phyloP scores from a whole-genome alignment of 2,797 vertebrate genomes.

The Molossus molossus region DNA sequence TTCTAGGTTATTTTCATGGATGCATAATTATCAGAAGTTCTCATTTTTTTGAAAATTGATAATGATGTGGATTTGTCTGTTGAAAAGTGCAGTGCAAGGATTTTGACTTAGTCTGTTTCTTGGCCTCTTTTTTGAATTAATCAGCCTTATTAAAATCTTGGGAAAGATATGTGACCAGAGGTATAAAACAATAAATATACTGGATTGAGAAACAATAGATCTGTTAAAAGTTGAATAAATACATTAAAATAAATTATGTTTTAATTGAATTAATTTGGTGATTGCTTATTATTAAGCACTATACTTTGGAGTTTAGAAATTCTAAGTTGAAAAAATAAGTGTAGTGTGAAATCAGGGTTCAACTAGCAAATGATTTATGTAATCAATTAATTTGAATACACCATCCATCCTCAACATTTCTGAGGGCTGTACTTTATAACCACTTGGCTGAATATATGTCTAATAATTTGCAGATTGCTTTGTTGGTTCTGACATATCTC shows the following conservation, averaged over 20 bases:
- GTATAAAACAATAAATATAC: background rate
- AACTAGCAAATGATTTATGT: constrained; percentile 79
- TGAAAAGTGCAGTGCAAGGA: background rate
- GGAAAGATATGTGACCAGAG: background rate
- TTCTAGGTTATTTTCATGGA: background rate
- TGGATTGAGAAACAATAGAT: constrained; percentile 41
- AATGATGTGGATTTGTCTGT: constrained; percentile 1
- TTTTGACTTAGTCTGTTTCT: constrained; percentile 50
- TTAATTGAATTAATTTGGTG: constrained; percentile 67
- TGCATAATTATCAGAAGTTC: background rate
- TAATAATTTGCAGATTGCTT: constrained; percentile 83
- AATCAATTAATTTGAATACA: constrained; percentile 73
- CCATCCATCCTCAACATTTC: constrained; percentile 75
- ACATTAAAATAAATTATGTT: constrained; percentile 52
- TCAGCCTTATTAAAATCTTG: constrained; percentile 1
- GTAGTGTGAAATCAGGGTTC: constrained; percentile 68
- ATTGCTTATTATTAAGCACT: background rate
- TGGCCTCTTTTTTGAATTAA: constrained; percentile 38
- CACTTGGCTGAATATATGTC: constrained; percentile 65
- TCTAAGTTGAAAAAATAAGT: constrained; percentile 62
- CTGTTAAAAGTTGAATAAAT: constrained; percentile 42
- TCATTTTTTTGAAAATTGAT: constrained; percentile 41
- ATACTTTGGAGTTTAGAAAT: constrained; percentile 40
- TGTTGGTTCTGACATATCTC: constrained; percentile 77
- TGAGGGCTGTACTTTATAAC: constrained; percentile 70